These are phyloP conservation scores for Alexandromys fortis DNA, from an alignment of 2,113 vertebrate species.

Conservation along the genomic window DNA sequence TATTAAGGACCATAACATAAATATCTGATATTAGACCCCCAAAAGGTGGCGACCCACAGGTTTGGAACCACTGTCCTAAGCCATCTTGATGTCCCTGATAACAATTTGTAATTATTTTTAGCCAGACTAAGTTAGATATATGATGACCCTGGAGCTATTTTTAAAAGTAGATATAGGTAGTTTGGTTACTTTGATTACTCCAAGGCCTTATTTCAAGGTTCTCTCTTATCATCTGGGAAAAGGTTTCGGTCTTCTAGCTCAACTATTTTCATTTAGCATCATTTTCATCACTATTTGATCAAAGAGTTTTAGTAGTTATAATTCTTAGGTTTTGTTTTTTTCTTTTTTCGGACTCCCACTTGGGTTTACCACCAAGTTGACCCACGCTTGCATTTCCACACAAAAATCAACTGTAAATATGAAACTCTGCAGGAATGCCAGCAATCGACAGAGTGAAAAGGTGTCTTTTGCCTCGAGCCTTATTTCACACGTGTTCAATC, in stretches of 20 bases:
- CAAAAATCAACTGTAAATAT: conserved; percentile 1
- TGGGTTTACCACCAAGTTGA: background rate
- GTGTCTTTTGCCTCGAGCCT: background rate
- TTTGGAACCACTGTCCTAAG: background rate
- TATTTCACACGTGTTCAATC: background rate
- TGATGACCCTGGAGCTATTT: conserved; percentile 21
- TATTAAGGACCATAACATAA: background rate
- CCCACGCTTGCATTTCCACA: background rate
- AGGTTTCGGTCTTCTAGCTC: background rate
- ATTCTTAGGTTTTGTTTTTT: background rate
- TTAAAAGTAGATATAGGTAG: conserved; percentile 13
- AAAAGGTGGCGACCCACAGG: background rate
- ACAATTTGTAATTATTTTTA: conserved; percentile 11
- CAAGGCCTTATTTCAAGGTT: conserved; percentile 5
- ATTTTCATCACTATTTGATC: background rate
- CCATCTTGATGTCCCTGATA: background rate
- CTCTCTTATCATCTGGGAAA: background rate
- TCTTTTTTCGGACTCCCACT: conserved; percentile 23
- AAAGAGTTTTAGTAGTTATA: background rate
- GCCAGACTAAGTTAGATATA: background rate
- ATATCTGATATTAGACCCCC: background rate
- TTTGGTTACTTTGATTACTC: background rate
- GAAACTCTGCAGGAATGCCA: background rate
- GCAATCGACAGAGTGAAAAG: background rate
- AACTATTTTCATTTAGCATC: background rate